A percentile compares a stretch with the other conserved stretches of the same genome.
phyloP scores from a whole-genome alignment of 2,888 invertebrate species.

The Ceramica pisi region DNA sequence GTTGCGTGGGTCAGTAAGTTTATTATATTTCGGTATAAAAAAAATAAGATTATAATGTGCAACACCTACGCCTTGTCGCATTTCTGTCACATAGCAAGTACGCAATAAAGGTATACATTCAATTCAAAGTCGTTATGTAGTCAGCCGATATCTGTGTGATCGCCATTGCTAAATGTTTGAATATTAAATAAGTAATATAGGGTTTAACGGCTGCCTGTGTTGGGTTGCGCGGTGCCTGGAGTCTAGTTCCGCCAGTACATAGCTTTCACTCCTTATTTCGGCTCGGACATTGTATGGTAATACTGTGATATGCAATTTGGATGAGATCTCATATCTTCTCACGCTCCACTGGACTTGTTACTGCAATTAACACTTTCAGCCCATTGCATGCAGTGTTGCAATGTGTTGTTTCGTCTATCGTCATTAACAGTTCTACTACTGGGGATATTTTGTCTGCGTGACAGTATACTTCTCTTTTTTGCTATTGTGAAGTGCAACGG shows the following conservation, averaged over 20 bases:
- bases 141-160: conserved; percentile 65
- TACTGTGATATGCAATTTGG: conserved; percentile 75
- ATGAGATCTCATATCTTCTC: conserved; percentile 77
- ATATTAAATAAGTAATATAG: conserved; percentile 76
- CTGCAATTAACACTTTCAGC: conserved; percentile 77
- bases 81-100: conserved; percentile 55
- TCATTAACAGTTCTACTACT: conserved; percentile 59
- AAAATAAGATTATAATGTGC: conserved; percentile 21
- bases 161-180: conserved; percentile 78
- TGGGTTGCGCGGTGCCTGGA: conserved; percentile 52
- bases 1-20: too few species aligned
- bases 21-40: too few species aligned
- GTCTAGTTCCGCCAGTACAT: conserved; percentile 54
- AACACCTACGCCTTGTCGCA: conserved; percentile 51
- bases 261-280: conserved; percentile 82
- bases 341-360: conserved; percentile 78
- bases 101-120: conserved; percentile 52
- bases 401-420: conserved; percentile 69
- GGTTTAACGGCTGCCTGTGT: conserved; percentile 67
- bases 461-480: too few species aligned
- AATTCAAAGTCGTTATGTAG: conserved; percentile 57
- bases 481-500: too few species aligned
- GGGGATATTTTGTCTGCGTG: too few species aligned
- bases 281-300: conserved; percentile 80
- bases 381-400: conserved; percentile 69